These are phyloP conservation scores for Andinoacara biseriatus DNA, from an alignment of 2,113 vertebrate genomes.

Conservation along the genomic window DNA sequence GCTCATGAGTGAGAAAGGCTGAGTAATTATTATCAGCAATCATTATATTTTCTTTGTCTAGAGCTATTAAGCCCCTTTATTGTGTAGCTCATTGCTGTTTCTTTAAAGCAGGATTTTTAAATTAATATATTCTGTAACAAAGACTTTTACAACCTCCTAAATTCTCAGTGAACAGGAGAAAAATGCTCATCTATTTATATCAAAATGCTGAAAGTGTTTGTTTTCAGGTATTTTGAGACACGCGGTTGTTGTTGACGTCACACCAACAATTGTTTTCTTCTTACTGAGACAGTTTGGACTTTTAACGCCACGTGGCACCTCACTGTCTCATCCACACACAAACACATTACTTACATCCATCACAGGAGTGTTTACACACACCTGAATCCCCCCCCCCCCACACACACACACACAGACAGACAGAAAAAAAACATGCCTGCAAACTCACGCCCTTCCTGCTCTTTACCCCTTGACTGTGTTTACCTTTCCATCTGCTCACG, in stretches of 20 bases:
- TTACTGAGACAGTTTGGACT: constrained; percentile 4
- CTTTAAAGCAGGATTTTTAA: too few relatives aligned
- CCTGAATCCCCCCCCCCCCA: neutral
- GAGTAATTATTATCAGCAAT: neutral
- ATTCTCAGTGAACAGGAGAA: neutral
- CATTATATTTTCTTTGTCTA: neutral
- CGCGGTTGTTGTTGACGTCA: rapidly evolving
- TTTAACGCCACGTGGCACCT: constrained; percentile 20
- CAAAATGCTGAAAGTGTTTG: neutral
- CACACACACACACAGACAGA: neutral
- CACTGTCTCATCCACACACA: neutral
- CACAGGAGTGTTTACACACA: neutral
- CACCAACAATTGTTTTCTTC: neutral
- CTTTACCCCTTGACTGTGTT: constrained; percentile 21
- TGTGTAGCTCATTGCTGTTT: too few relatives aligned
- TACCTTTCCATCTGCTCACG: constrained; percentile 54
- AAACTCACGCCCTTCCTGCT: neutral
- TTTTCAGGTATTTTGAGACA: neutral
- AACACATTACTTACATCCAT: constrained; percentile 9
- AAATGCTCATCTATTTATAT: neutral
- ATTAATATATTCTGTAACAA: neutral
- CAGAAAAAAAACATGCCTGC: neutral
- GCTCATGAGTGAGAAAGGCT: too few relatives aligned
- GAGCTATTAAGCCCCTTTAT: neutral
- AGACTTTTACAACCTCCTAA: rapidly evolving